Conservation (phyloP, 2,113 vertebrate genomes). For the Prionailurus bengalensis region DNA sequence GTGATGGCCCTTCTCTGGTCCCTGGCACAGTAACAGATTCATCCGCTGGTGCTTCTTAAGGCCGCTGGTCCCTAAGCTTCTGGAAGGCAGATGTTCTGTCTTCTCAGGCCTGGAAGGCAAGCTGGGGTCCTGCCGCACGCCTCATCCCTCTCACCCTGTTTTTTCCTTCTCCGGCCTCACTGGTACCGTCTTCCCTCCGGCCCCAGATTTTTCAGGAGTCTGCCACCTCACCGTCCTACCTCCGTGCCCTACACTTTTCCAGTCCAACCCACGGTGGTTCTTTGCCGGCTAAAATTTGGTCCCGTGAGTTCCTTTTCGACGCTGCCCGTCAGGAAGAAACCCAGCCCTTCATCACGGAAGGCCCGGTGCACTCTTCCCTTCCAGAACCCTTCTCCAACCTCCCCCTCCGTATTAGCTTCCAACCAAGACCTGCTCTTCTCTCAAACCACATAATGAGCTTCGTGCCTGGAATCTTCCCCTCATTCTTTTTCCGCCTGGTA, state of each 20-base stretch:
- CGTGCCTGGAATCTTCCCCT: not conserved
- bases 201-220: not conserved
- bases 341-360: not conserved
- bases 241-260: not conserved
- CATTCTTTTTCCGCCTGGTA: not conserved
- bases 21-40: rapidly evolving
- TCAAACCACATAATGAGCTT: not conserved
- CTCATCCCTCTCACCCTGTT: rapidly evolving
- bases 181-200: not conserved
- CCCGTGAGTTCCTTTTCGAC: not conserved
- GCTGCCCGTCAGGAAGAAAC: not conserved
- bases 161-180: not conserved
- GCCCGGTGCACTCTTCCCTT: not conserved
- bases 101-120: not conserved
- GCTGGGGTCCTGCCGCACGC: no score
- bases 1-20: not conserved
- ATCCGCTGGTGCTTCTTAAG: not conserved
- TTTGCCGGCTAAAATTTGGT: not conserved
- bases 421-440: not conserved
- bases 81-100: not conserved
- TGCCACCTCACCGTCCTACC: not conserved
- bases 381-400: not conserved
- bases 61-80: not conserved
- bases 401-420: not conserved
- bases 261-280: not conserved